Base-by-base conservation (phyloP, 2,888 invertebrate genomes). In the Dryadula phaetusa region DNA sequence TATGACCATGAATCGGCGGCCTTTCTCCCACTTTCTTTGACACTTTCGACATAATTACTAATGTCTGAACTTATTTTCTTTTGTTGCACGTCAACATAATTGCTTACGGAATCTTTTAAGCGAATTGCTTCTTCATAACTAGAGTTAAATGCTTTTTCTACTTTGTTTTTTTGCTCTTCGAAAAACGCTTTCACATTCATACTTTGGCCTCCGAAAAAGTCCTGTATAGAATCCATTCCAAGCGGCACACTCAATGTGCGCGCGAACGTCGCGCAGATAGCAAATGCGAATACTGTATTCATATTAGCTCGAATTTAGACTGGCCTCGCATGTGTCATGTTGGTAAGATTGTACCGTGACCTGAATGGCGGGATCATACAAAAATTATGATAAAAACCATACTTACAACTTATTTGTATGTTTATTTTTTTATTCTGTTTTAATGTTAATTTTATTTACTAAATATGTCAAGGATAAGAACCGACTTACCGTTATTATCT, bases 31-130 rank as follows among this genome's bases (percentile, higher is more conserved):
- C 70, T 84, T 46, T 82, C 80, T 53, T 84, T 80, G 1, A 87
- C 75, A 64, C 72, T 80, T 46, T 86, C 81, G 0, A 87, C 76
- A 67, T 87, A 90, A 37, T 66, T 82, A 64, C 81, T 83, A 1
- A 88, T 75, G 62, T 86, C 86, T 0, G 79, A 64, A 5, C 77
- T 76, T 18, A 91, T 78, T 42, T 81, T 80, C 67, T 77, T 79
- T 42, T 87, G 83, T 64, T 88, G 84, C 28, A 79, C 76, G 66
- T 84, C 86, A 3, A 88, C 76, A 73, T 85, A 89, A 20, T 68
- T 79, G 20, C 84, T 82, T 1, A 90, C 79, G 0, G 83, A 75
- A 22, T 81, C 79, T 54, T 81, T 83, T 74, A 86, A 77, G 37
- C 79, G 80, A 0, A 81, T 69, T 0, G 81, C 80, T 58, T 76